phyloP scores from a whole-genome alignment of 2,888 invertebrate species.

The Dioctria rufipes region DNA sequence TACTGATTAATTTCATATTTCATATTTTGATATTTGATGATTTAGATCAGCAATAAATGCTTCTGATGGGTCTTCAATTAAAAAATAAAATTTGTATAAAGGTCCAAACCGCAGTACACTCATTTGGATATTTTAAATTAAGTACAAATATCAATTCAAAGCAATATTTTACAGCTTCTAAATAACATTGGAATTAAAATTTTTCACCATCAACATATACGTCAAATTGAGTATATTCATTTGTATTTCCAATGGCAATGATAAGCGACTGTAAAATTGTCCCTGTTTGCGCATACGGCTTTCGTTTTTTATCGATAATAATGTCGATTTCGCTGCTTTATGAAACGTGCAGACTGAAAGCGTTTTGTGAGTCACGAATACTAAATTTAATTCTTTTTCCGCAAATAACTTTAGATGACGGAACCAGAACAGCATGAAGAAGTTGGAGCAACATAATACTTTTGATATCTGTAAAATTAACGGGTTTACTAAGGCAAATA shows the following conservation, averaged over 20 bases:
- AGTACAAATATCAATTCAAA: neutral
- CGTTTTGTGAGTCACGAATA: neutral
- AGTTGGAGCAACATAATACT: neutral
- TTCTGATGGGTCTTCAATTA: too few relatives aligned
- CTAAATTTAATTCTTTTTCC: neutral
- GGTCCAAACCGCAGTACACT: neutral
- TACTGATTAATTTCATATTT: too few relatives aligned
- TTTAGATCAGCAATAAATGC: too few relatives aligned
- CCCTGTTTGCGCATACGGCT: too few relatives aligned
- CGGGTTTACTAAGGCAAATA: too few relatives aligned
- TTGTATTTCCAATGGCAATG: too few relatives aligned
- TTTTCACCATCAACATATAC: neutral
- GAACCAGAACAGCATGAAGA: neutral
- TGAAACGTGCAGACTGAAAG: neutral
- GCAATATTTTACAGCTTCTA: neutral
- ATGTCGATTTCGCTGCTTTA: neutral
- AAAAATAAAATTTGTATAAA: neutral
- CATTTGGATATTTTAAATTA: neutral
- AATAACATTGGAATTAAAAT: neutral
- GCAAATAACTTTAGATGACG: neutral
- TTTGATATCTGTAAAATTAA: neutral
- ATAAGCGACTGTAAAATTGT: too few relatives aligned
- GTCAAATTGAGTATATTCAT: neutral
- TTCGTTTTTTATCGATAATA: neutral
- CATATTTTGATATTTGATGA: too few relatives aligned